Evolutionary conservation across 2,113 vertebrate genomes (phyloP).

Genomic region (Hyaena hyaena): DNA sequence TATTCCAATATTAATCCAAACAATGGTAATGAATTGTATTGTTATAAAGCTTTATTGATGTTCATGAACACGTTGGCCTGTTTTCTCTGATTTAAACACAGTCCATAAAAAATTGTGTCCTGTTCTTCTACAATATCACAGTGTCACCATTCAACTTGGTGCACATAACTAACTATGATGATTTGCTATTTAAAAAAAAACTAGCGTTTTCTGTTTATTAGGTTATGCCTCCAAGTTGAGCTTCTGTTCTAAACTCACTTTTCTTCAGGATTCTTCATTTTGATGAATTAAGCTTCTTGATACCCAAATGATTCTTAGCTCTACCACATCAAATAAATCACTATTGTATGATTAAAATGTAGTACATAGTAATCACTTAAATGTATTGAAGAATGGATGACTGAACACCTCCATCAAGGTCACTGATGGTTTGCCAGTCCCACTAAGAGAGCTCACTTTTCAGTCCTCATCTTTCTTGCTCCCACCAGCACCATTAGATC

Average conservation of each 20-base stretch:
- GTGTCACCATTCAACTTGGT: neutral
- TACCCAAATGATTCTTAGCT: neutral
- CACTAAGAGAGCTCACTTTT: too few relatives aligned
- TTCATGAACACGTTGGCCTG: conserved; percentile 51
- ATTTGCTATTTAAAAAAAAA: neutral
- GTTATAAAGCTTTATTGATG: conserved; percentile 79
- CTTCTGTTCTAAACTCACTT: neutral
- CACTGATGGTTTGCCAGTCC: neutral
- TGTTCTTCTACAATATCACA: neutral
- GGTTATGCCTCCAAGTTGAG: neutral
- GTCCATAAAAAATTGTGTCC: neutral
- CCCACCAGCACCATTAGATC: neutral
- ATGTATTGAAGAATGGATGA: too few relatives aligned
- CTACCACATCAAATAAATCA: neutral
- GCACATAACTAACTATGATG: neutral
- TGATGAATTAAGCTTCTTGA: neutral
- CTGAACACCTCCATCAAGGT: neutral
- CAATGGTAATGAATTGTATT: conserved; percentile 80
- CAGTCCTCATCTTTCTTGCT: neutral
- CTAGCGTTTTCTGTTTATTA: neutral
- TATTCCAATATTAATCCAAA: conserved; percentile 89
- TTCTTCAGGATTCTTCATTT: neutral
- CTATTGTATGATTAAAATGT: neutral
- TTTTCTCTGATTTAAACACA: conserved; percentile 60
- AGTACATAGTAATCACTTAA: neutral